phyloP scores from a whole-genome alignment of 2,888 invertebrate species.

The Dasysyrphus albostriatus region DNA sequence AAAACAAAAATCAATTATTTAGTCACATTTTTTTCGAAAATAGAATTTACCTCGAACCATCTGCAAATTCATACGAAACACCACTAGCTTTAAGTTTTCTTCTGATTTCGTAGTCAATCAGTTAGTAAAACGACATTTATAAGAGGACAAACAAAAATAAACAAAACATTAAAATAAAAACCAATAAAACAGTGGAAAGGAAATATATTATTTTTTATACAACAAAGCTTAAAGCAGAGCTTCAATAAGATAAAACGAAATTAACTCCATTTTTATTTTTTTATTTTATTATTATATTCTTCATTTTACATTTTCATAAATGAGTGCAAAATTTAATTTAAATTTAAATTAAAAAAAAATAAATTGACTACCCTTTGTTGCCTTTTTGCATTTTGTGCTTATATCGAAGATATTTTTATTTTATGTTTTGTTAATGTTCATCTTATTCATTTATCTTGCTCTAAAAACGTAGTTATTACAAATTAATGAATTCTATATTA shows the following conservation, averaged over 20 bases:
- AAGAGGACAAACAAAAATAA: conserved; percentile 28
- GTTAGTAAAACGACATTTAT: conserved; percentile 65
- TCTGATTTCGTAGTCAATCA: conserved; percentile 71
- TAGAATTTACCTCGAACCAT: conserved; percentile 47
- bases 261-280: conserved; percentile 6
- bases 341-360: not conserved
- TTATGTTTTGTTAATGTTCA: conserved; percentile 37
- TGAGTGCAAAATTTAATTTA: conserved; percentile 29
- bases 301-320: not conserved
- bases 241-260: conserved; percentile 12
- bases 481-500: conserved; percentile 26
- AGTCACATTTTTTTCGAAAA: conserved; percentile 47
- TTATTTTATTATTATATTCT: not conserved
- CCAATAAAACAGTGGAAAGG: conserved; percentile 36
- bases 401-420: conserved; percentile 46
- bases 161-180: conserved; percentile 34
- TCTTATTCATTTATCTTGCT: conserved; percentile 32
- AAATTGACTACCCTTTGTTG: conserved; percentile 43
- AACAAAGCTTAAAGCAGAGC: conserved; percentile 42
- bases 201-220: conserved; percentile 66
- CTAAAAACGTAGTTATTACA: conserved; percentile 37
- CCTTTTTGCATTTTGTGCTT: conserved; percentile 61
- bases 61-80: conserved; percentile 65
- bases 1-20: conserved; percentile 37
- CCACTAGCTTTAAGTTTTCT: conserved; percentile 71